These are phyloP conservation scores for Brachionus plicatilis DNA, from an alignment of 1,140 invertebrate species.

Conservation along the genomic window DNA sequence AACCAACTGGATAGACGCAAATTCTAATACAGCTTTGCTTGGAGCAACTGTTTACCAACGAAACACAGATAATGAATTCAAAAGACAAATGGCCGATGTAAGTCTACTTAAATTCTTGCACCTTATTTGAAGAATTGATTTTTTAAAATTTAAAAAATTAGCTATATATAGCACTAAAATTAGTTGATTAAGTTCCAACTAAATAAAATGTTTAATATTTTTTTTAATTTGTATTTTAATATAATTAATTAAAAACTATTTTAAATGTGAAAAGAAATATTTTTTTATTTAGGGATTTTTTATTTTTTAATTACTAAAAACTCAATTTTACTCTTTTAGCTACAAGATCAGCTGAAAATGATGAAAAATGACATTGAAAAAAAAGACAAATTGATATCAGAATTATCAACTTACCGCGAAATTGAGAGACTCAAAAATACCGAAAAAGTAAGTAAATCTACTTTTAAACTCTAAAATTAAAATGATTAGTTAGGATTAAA, in stretches of 20 bases:
- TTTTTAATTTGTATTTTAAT: too few species aligned
- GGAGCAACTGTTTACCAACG: constrained; percentile 22
- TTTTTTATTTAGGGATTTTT: neutral
- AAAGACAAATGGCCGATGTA: constrained; percentile 37
- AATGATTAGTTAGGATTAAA: too few species aligned
- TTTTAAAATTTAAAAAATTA: too few species aligned
- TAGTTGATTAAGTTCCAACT: neutral
- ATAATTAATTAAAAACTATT: neutral
- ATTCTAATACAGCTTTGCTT: constrained; percentile 17
- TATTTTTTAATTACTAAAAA: neutral
- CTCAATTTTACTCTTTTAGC: constrained; percentile 43
- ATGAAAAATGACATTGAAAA: constrained; percentile 51
- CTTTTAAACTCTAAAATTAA: too few species aligned
- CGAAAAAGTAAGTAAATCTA: neutral
- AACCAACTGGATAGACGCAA: constrained; percentile 19
- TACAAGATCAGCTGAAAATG: constrained; percentile 51
- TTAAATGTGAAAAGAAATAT: neutral
- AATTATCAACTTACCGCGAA: constrained; percentile 45
- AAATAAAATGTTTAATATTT: too few species aligned
- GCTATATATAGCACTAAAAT: too few species aligned
- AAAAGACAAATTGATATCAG: constrained; percentile 52
- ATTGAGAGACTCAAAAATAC: neutral
- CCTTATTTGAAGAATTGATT: too few species aligned
- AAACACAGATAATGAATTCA: neutral
- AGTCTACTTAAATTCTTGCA: neutral